Conservation (phyloP, 2,888 invertebrate species). For the Tridacna crocea region DNA sequence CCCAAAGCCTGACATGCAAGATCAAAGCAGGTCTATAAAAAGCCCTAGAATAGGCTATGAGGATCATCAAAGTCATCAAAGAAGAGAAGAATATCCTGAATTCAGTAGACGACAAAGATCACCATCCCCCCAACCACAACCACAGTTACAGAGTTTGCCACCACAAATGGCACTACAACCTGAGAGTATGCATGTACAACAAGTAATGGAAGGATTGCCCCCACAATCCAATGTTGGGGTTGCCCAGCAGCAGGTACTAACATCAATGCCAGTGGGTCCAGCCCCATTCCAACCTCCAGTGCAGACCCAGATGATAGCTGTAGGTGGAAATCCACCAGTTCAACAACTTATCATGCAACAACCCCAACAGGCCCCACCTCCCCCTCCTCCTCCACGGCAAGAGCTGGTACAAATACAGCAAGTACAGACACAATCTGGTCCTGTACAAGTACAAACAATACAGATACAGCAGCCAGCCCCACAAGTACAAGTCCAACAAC, state of each 20-base stretch:
- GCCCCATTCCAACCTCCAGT: constrained; percentile 23
- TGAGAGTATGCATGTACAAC: constrained; percentile 29
- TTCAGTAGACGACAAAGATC: not conserved
- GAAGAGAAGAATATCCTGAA: constrained; percentile 17
- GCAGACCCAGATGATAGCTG: constrained; percentile 36
- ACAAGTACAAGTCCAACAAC: not conserved
- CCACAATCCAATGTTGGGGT: constrained; percentile 13
- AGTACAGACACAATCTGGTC: constrained; percentile 25
- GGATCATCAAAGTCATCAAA: not conserved
- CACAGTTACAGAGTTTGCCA: constrained; percentile 14
- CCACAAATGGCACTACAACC: not conserved
- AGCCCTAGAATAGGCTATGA: constrained; percentile 5
- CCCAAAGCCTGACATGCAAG: not conserved
- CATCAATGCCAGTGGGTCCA: constrained; percentile 8
- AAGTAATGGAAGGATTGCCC: constrained; percentile 7
- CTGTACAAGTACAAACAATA: constrained; percentile 23
- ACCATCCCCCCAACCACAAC: not conserved
- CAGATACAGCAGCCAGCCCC: constrained; percentile 18
- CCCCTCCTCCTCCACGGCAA: constrained; percentile 24
- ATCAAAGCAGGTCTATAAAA: not conserved
- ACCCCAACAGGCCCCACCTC: constrained; percentile 2
- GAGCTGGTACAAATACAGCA: constrained; percentile 35
- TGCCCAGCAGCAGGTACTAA: constrained; percentile 22
- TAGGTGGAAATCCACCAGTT: constrained; percentile 24
- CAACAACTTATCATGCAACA: constrained; percentile 26